phyloP scores from a whole-genome alignment of 2,888 invertebrate species.

The Palloptera scutellata region DNA sequence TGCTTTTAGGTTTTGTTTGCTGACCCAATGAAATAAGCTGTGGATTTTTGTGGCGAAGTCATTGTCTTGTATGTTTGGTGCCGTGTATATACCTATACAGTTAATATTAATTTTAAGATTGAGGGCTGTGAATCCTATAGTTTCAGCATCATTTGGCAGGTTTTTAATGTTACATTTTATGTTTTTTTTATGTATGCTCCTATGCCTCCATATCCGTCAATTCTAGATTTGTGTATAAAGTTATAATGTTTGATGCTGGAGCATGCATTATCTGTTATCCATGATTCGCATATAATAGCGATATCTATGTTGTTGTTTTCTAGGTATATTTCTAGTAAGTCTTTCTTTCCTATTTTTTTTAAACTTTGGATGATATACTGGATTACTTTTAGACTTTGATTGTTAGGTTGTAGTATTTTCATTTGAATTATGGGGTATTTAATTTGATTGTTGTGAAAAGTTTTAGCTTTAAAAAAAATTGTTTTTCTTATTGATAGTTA shows the following conservation, averaged over 20 bases:
- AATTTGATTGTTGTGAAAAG: no score
- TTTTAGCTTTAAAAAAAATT: no score
- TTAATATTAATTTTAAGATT: slow-evolving; percentile 22
- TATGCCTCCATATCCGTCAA: slow-evolving; percentile 23
- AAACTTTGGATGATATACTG: slow-evolving; percentile 28
- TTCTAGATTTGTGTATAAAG: slow-evolving; percentile 7
- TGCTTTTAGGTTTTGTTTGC: neutral
- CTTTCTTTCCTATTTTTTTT: slow-evolving; percentile 21
- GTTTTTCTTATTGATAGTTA: no score
- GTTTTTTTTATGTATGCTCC: slow-evolving; percentile 19
- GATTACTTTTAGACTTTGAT: slow-evolving; percentile 11
- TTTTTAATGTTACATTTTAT: slow-evolving; percentile 11
- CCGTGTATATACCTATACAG: slow-evolving; percentile 1
- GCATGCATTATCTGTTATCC: slow-evolving; percentile 11
- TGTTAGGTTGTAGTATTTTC: neutral
- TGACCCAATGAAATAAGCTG: neutral
- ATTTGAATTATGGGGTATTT: no score
- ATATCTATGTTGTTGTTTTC: slow-evolving; percentile 15
- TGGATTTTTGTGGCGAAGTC: neutral
- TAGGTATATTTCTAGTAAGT: slow-evolving; percentile 20
- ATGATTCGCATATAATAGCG: slow-evolving; percentile 19
- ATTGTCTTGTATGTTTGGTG: no score
- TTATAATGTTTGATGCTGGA: slow-evolving; percentile 22
- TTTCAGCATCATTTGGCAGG: neutral
- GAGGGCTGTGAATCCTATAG: slow-evolving; percentile 3